phyloP scores from a whole-genome alignment of 2,888 invertebrate genomes.

The Drosophila seclusa region DNA sequence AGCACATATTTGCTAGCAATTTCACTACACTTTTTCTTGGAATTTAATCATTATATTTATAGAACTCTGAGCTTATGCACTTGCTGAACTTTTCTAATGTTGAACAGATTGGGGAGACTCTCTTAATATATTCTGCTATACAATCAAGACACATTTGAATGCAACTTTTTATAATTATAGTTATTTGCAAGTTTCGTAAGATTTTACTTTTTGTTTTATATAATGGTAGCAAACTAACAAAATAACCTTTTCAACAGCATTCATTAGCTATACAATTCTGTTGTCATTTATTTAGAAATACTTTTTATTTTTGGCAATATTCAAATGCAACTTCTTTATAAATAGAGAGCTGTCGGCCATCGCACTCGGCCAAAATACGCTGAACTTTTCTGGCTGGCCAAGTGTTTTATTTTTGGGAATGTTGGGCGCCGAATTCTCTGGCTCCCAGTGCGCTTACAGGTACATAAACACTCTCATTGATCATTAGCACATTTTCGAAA shows the following conservation, averaged over 20 bases:
- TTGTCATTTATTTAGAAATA: constrained; percentile 1
- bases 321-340: constrained; percentile 49
- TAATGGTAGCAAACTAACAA: neutral
- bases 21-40: neutral
- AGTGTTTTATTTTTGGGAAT: constrained; percentile 46
- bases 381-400: constrained; percentile 55
- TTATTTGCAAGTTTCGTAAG: neutral
- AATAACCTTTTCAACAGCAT: neutral
- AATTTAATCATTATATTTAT: neutral
- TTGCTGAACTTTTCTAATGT: neutral
- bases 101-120: neutral
- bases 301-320: constrained; percentile 29
- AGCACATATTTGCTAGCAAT: neutral
- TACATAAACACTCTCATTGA: constrained; percentile 37
- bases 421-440: constrained; percentile 25
- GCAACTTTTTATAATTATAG: neutral
- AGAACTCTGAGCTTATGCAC: neutral
- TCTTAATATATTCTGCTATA: neutral
- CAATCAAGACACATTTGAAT: neutral
- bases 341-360: constrained; percentile 56
- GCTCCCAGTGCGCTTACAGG: constrained; percentile 19
- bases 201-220: neutral
- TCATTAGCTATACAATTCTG: constrained; percentile 1
- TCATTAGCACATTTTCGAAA: constrained; percentile 32
- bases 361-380: constrained; percentile 44